Evolutionary conservation across 2,113 vertebrate species (phyloP), one percentile per base, ranked within the genome.

Genomic region (Oriolus oriolus): DNA sequence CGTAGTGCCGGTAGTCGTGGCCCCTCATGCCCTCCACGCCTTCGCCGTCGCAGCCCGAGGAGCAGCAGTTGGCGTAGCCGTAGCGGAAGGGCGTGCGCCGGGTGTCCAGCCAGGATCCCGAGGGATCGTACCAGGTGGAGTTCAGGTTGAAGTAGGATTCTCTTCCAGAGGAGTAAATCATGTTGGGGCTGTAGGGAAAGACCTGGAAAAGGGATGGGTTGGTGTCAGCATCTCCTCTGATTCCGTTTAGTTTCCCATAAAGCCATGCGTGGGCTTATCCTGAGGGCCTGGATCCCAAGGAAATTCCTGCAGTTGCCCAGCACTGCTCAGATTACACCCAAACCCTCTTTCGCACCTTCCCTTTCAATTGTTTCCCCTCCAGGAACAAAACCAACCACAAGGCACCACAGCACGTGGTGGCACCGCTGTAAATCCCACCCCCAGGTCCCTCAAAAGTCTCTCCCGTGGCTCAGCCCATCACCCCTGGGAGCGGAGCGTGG

Each of bases 91-190:
- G 97, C 0, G 96, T 97, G 35, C 96, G 91, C 10, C 91, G 87
- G 0, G 94, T 97, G 70, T 97, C 97, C 87, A 97, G 50, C 97
- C 97, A 97, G 4, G 96, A 97, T 0, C 97, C 97, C 0, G 96
- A 11, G 1, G 97, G 97, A 2, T 96, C 96, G 2, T 97, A 97
- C 96, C 96, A 97, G 5, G 96, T 95, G 13, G 97, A 97, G 54
- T 97, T 97, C 33, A 93, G 39, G 94, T 96, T 97, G 95, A 96
- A 97, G 94, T 21, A 97, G 0, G 95, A 96, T 37, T 97, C 96
- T 53, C 95, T 94, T n/a, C 97, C 97, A 0, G 97, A 97, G 28
- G 97, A 97, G 57, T 73, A 96, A 6, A 84, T 96, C 97, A 96
- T 97, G 16, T 2, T 6, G 6, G 31, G 26, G 15, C 1, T 8